phyloP scores from a whole-genome alignment of 2,797 vertebrate species.

The Coilia nasus region DNA sequence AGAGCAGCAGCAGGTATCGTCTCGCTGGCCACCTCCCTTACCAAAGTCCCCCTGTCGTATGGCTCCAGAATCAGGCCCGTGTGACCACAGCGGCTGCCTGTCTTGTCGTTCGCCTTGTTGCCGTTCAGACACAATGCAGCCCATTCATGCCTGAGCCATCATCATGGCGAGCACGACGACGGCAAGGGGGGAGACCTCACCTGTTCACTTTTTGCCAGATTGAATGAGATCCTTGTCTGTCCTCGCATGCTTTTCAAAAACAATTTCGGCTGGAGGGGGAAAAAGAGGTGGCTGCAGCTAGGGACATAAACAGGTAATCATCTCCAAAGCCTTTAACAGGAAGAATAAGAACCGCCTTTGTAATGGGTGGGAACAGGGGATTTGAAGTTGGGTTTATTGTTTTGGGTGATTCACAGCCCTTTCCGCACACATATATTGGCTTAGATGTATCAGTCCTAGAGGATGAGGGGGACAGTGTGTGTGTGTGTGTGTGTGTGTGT shows the following conservation, averaged over 20 bases:
- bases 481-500: too few relatives aligned
- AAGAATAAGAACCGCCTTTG: neutral
- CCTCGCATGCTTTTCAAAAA: neutral
- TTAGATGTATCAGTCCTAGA: neutral
- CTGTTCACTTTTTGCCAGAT: neutral
- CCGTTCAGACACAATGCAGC: neutral
- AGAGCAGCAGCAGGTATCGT: neutral
- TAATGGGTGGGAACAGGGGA: conserved; percentile 13
- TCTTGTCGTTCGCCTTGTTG: neutral
- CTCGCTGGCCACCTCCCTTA: neutral
- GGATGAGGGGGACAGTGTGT: neutral
- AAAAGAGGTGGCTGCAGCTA: neutral
- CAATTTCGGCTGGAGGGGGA: neutral
- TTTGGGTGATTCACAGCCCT: neutral
- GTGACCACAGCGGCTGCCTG: neutral
- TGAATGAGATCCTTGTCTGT: conserved; percentile 14
- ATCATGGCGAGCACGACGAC: neutral
- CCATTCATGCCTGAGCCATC: neutral
- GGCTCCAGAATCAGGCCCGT: neutral
- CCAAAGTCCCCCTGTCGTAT: neutral
- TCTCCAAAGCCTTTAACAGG: neutral
- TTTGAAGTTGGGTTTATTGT: neutral
- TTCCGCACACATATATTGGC: neutral
- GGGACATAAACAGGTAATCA: conserved; percentile 18
- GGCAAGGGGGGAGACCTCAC: neutral